Evolutionary conservation across 2,888 invertebrate species (phyloP).

Genomic region (Nineta flava): DNA sequence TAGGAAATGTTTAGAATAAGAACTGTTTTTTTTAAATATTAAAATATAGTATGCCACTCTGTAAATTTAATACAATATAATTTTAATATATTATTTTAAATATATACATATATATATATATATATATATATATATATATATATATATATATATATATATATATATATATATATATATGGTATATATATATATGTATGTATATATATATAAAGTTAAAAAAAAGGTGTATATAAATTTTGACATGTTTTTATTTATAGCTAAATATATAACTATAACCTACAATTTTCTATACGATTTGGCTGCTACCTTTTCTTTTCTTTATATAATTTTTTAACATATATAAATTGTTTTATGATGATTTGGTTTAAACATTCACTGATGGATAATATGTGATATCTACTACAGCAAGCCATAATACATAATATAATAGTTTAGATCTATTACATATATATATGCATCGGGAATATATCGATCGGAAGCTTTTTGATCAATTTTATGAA

Average conservation of each 20-base stretch:
- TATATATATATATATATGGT: background rate
- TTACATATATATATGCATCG: too few species aligned
- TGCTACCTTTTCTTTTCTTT: slow-evolving; percentile 5
- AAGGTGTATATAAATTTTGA: background rate
- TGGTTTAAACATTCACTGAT: too few species aligned
- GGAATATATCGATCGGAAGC: too few species aligned
- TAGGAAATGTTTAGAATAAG: too few species aligned
- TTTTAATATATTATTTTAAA: background rate
- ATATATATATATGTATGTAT: background rate
- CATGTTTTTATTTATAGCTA: slow-evolving; percentile 14
- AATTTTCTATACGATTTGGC: slow-evolving; percentile 11
- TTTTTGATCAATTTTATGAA: too few species aligned
- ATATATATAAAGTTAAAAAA: background rate
- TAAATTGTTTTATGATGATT: too few species aligned
- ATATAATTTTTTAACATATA: background rate
- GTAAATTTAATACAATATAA: background rate
- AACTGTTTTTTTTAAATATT: too few species aligned
- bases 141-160: background rate
- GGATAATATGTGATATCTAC: too few species aligned
- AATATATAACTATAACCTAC: slow-evolving; percentile 10
- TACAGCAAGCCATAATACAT: too few species aligned
- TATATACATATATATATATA: background rate
- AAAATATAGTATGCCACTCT: too few species aligned
- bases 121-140: background rate
- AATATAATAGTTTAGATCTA: too few species aligned